These are phyloP conservation scores for Rhizomys pruinosus DNA, from an alignment of 2,113 vertebrate species.

Conservation along the genomic window DNA sequence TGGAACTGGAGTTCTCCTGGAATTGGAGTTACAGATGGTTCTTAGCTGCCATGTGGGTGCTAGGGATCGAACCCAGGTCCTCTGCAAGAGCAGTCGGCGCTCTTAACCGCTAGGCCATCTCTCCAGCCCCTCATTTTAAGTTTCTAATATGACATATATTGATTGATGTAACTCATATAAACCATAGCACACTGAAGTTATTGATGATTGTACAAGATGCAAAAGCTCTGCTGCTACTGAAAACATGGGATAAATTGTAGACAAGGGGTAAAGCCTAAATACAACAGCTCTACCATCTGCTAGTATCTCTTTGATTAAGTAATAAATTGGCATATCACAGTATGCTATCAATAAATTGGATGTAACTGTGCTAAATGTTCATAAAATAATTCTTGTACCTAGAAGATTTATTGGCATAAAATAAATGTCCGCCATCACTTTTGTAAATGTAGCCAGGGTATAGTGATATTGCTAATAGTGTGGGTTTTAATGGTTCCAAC, in stretches of 20 bases:
- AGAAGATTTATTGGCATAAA: not conserved
- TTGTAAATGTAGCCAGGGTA: not conserved
- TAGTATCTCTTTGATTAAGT: not conserved
- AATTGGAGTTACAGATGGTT: no score
- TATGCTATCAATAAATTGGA: not conserved
- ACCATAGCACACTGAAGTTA: not conserved
- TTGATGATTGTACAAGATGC: not conserved
- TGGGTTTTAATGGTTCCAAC: not conserved
- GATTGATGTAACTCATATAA: not conserved
- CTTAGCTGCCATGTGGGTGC: no score
- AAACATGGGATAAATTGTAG: not conserved
- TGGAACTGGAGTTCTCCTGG: no score
- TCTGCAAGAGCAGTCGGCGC: no score
- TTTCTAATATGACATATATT: not conserved
- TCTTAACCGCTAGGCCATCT: no score
- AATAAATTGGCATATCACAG: not conserved
- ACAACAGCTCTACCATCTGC: not conserved
- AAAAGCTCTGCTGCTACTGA: not conserved
- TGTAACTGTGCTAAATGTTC: not conserved
- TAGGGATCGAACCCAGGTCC: no score
- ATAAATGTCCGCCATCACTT: not conserved
- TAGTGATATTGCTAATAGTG: not conserved
- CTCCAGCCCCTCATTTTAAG: no score
- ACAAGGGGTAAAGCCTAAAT: rapidly evolving
- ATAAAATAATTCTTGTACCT: not conserved